These are phyloP conservation scores for Cricetomys ansorgei DNA, from an alignment of 2,113 vertebrate species.

Conservation along the genomic window DNA sequence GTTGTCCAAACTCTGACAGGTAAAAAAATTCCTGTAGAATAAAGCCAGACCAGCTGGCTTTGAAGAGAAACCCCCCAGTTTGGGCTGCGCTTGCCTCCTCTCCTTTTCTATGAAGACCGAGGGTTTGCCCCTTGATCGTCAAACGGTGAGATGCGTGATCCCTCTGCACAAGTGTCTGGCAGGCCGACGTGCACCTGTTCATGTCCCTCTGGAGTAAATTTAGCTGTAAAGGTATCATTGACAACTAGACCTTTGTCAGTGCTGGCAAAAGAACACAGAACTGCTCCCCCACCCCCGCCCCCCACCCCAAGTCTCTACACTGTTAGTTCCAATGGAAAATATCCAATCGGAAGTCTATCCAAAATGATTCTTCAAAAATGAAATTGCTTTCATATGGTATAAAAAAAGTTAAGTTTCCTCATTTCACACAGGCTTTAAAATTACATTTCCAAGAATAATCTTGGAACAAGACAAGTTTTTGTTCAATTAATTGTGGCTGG, in stretches of 20 bases:
- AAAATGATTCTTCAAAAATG: slow-evolving; percentile 81
- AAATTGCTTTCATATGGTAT: slow-evolving; percentile 82
- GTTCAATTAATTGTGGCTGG: slow-evolving; percentile 85
- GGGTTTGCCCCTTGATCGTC: slow-evolving; percentile 90
- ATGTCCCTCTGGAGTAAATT: slow-evolving; percentile 96
- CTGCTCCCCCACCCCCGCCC: slow-evolving; percentile 76
- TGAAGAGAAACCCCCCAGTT: slow-evolving; percentile 96
- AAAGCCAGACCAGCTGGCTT: slow-evolving; percentile 99
- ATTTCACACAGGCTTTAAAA: slow-evolving; percentile 82
- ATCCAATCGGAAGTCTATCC: slow-evolving; percentile 82
- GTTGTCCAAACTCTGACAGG: slow-evolving; percentile 90
- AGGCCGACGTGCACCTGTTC: slow-evolving; percentile 92
- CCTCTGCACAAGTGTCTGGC: slow-evolving; percentile 91
- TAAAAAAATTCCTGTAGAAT: slow-evolving; percentile 90
- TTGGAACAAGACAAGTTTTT: slow-evolving; percentile 83
- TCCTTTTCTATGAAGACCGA: slow-evolving; percentile 91
- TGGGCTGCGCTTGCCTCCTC: slow-evolving; percentile 94
- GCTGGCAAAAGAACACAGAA: slow-evolving; percentile 89
- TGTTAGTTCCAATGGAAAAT: slow-evolving; percentile 89
- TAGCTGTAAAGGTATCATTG: slow-evolving; percentile 96
- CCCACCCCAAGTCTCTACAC: slow-evolving; percentile 77
- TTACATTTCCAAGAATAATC: slow-evolving; percentile 85
- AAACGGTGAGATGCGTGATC: slow-evolving; percentile 91
- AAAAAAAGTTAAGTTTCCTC: slow-evolving; percentile 80
- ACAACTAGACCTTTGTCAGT: slow-evolving; percentile 96